phyloP scores from a whole-genome alignment of 2,113 vertebrate genomes.

The Mormoops blainvillei region DNA sequence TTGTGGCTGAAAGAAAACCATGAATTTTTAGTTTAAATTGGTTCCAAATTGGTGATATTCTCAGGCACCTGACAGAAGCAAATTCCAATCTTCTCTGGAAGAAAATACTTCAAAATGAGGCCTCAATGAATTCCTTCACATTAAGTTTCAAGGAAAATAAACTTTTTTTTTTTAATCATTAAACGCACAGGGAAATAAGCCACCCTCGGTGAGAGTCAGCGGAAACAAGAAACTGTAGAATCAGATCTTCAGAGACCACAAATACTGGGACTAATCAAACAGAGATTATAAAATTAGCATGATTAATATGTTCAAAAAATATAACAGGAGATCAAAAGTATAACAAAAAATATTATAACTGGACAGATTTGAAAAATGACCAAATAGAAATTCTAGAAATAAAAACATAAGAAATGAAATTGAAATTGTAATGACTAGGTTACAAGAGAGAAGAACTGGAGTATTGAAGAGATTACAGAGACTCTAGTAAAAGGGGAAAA shows the following conservation, averaged over 20 bases:
- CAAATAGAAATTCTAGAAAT: slow-evolving; percentile 24
- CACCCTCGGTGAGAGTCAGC: not conserved
- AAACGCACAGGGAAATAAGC: slow-evolving; percentile 33
- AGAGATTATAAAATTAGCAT: not conserved
- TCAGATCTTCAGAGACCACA: not conserved
- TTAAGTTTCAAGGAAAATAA: slow-evolving; percentile 27
- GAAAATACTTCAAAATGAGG: not conserved
- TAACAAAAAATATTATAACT: not conserved
- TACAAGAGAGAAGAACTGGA: not conserved
- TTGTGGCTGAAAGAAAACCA: not conserved
- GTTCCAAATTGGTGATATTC: not conserved
- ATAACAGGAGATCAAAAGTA: not conserved
- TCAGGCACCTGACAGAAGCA: not conserved
- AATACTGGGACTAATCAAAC: not conserved
- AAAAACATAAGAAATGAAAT: not conserved
- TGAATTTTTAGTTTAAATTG: slow-evolving; percentile 8
- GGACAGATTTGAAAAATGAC: not conserved
- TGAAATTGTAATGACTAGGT: not conserved
- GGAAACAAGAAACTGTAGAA: not conserved
- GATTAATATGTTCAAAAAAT: not conserved
- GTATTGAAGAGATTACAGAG: not conserved
- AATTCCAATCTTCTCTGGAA: not conserved
- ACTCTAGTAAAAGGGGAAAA: not conserved
- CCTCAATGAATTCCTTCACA: not conserved
- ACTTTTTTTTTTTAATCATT: not conserved